A percentile compares a stretch with the other conserved stretches of the same genome.
Conservation (phyloP, 2,888 invertebrate species). For the Sycophila texana region DNA sequence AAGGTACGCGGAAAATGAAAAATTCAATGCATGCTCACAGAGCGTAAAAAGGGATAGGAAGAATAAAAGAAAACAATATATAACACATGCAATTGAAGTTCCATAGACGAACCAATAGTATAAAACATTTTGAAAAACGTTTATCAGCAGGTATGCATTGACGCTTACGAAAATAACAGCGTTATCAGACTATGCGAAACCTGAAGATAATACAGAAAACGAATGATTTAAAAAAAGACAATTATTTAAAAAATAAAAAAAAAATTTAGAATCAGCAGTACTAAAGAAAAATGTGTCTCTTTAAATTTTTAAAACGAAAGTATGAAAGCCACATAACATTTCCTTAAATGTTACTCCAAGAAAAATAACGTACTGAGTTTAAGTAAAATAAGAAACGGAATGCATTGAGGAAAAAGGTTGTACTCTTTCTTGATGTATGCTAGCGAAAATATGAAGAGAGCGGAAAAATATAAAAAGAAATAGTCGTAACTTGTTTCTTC, state of each 20-base stretch:
- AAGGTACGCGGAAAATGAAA: too few relatives aligned
- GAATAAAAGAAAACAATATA: background rate
- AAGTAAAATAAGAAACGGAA: background rate
- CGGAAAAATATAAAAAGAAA: background rate
- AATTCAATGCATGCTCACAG: background rate
- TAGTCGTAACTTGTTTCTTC: conserved; percentile 5
- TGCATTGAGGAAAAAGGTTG: background rate
- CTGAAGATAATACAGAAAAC: background rate
- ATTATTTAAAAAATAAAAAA: background rate
- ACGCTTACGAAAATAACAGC: background rate
- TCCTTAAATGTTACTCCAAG: background rate
- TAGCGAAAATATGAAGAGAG: too few relatives aligned
- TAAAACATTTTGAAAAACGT: conserved; percentile 18
- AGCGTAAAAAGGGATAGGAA: background rate
- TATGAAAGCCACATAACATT: background rate
- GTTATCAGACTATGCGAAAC: background rate
- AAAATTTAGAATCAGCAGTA: background rate
- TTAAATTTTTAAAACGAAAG: background rate
- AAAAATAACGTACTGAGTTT: background rate
- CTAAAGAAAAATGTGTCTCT: background rate
- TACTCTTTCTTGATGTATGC: background rate
- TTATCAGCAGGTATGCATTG: background rate
- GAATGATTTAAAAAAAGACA: background rate
- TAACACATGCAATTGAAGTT: background rate
- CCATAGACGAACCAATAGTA: background rate